Base-by-base conservation (phyloP, 2,888 invertebrate species). In the Trachelus stipa region DNA sequence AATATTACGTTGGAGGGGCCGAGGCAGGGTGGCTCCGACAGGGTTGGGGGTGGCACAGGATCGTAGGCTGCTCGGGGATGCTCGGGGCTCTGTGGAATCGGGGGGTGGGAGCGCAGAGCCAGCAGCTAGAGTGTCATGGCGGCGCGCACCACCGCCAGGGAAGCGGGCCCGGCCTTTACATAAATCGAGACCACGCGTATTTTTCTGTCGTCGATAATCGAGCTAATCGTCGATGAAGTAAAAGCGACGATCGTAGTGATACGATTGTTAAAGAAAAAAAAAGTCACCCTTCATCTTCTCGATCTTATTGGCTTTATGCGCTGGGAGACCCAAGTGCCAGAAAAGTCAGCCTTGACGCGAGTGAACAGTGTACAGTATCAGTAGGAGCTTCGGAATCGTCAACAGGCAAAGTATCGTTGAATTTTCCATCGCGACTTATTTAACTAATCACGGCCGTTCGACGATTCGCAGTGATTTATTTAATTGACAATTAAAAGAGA, bases 1-100 rank as follows among this genome's bases (percentile, higher is more conserved):
- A 91, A 91, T 91, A 91, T 90, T 88, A 87, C 88, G 87, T 86
- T 90, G 91, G 91, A 90, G 91, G 91, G 91, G 90, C 83, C 85
- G 88, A 85, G 85, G 85, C 83, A 83, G 84, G 86, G 84, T 81
- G 81, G 83, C 80, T 81, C 80, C 76, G 56, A 81, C 81, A 84
- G 86, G 83, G 87, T 83, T 80, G 84, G 85, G 82, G 84, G 83
- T 82, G 74, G 74, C 77, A 68, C 56, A 56, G 56, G 56, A 56
- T 56, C 56, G 56, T 56, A 56, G 56, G 56, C 56, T 56, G 56
- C 56, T 56, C 56, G 56, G 82, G 79, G 78, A 78, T 79, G 81
- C 79, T 31, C 71, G 71, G 33, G 71, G 71, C 15, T 71, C 56
- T 9, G 9, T 56, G 23, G 23, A 56, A 23, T 56, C 56, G 23